phyloP scores from a whole-genome alignment of 2,797 vertebrate genomes.

The Falco naumanni region DNA sequence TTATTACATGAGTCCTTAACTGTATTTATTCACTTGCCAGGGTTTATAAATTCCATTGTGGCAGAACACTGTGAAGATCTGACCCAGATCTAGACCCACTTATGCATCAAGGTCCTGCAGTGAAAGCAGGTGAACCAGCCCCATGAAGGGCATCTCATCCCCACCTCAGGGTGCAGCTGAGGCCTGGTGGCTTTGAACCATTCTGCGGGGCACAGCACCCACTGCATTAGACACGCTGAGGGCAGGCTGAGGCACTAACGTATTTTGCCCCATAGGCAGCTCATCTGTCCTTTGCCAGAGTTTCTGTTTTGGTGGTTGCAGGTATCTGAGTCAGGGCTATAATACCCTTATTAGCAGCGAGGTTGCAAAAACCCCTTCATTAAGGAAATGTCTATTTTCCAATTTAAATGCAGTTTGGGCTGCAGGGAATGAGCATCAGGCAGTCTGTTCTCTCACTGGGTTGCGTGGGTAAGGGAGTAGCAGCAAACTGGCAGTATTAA shows the following conservation, averaged over 20 bases:
- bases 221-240: rapidly evolving
- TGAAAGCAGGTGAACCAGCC: constrained; percentile 60
- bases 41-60: neutral
- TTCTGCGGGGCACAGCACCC: neutral
- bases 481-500: neutral
- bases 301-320: neutral
- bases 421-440: neutral
- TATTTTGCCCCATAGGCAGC: neutral
- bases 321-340: neutral
- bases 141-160: rapidly evolving
- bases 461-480: neutral
- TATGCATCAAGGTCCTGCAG: constrained; percentile 88
- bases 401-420: neutral
- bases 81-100: constrained; percentile 68
- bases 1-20: neutral
- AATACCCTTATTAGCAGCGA: neutral
- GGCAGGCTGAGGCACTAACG: neutral
- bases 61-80: neutral
- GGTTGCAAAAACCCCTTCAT: neutral
- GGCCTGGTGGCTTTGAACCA: rapidly evolving
- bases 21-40: neutral
- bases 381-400: neutral
- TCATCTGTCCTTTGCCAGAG: neutral
- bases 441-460: neutral
- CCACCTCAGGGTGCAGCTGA: neutral